These are phyloP conservation scores for Gobiocypris rarus DNA, from an alignment of 2,113 vertebrate species.

Conservation along the genomic window DNA sequence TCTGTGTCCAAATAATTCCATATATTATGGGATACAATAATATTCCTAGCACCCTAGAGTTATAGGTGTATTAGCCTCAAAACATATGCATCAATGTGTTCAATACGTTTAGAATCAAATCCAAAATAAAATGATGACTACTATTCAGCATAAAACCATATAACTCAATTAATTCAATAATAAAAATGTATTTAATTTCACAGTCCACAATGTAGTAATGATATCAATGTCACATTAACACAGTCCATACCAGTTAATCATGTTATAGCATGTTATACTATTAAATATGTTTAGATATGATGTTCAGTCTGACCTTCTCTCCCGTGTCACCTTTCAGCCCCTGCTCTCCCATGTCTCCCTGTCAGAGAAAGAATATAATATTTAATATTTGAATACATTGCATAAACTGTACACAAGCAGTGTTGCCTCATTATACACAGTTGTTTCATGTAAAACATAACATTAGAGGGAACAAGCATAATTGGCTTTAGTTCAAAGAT, in stretches of 20 bases:
- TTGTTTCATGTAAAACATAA: background rate
- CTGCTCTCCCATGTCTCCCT: slow-evolving; percentile 90
- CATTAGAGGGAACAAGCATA: background rate
- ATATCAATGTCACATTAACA: background rate
- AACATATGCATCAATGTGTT: too few relatives aligned
- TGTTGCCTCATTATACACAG: background rate
- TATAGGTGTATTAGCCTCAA: too few relatives aligned
- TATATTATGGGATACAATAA: too few relatives aligned
- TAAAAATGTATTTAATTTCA: background rate
- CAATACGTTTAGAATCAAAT: too few relatives aligned
- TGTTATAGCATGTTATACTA: background rate
- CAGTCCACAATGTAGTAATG: background rate
- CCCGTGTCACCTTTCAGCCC: slow-evolving; percentile 88
- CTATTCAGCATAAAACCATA: too few relatives aligned
- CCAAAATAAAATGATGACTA: too few relatives aligned
- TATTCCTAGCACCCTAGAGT: too few relatives aligned
- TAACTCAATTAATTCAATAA: too few relatives aligned
- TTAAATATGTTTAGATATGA: background rate
- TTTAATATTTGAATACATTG: background rate
- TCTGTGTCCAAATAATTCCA: too few relatives aligned
- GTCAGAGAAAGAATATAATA: slow-evolving; percentile 41
- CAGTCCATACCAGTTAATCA: background rate
- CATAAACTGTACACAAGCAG: background rate
- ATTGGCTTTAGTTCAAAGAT: background rate
- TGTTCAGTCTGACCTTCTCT: slow-evolving; percentile 85